phyloP scores from a whole-genome alignment of 2,888 invertebrate species.

The Clanis bilineata region DNA sequence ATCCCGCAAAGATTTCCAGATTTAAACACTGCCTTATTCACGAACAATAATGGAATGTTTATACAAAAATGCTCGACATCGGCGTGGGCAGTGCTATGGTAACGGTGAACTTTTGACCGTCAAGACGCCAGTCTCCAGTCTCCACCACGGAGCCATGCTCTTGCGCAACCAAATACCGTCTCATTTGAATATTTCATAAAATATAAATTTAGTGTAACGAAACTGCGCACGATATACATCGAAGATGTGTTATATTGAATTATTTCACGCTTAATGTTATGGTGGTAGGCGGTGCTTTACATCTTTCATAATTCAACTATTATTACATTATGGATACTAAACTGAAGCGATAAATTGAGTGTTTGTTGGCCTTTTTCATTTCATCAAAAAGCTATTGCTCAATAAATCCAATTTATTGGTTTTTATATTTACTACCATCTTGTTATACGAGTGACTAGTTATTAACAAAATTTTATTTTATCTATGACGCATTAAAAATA shows the following conservation, averaged over 20 bases:
- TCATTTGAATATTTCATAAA: slow-evolving; percentile 14
- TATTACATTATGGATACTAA: neutral
- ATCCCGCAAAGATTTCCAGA: neutral
- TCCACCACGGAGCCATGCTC: neutral
- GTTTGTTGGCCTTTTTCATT: neutral
- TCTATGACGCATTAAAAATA: neutral
- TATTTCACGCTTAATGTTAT: neutral
- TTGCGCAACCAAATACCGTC: slow-evolving; percentile 15
- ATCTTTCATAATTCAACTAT: too few species aligned
- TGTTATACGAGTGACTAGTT: too few species aligned
- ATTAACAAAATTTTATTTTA: too few species aligned
- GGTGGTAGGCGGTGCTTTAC: neutral
- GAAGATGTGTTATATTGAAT: neutral
- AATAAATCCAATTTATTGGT: too few species aligned
- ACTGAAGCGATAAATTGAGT: neutral
- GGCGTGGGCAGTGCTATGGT: slow-evolving; percentile 23
- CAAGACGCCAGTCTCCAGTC: slow-evolving; percentile 27
- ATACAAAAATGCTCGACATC: neutral
- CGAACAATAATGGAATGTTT: neutral
- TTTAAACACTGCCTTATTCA: neutral
- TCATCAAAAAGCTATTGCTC: neutral
- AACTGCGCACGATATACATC: neutral
- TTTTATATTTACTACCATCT: too few species aligned
- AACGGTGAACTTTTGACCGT: slow-evolving; percentile 41
- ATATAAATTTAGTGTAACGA: slow-evolving; percentile 8